Evolutionary conservation across 2,888 invertebrate genomes (phyloP).

Genomic region (Drosophila cognata): DNA sequence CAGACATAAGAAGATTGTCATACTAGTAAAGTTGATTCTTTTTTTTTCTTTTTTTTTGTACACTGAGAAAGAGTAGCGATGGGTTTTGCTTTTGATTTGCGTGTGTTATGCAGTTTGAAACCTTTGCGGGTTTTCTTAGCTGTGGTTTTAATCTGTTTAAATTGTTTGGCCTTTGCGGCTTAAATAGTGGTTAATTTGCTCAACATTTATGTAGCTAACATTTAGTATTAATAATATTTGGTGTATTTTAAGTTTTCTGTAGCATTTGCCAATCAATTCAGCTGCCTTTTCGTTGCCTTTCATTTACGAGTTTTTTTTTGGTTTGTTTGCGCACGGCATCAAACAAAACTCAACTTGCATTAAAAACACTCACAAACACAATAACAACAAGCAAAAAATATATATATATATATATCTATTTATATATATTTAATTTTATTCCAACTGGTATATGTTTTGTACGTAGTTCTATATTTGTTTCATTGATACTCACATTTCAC

Average conservation of each 20-base stretch:
- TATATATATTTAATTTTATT: conserved; percentile 11
- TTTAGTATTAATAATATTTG: conserved; percentile 26
- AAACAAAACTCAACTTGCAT: conserved; percentile 51
- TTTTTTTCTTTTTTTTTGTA: conserved; percentile 19
- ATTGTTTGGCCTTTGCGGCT: conserved; percentile 25
- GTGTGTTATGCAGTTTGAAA: conserved; percentile 46
- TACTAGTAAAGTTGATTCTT: conserved; percentile 47
- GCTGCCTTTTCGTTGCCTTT: conserved; percentile 58
- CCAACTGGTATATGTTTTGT: conserved; percentile 17
- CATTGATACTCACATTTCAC: conserved; percentile 58
- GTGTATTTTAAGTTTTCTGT: conserved; percentile 17
- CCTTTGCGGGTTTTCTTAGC: conserved; percentile 53
- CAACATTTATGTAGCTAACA: conserved; percentile 49
- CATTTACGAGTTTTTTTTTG: conserved; percentile 52
- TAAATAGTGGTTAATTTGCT: conserved; percentile 37
- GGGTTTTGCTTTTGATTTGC: conserved; percentile 18
- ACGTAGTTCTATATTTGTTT: conserved; percentile 27
- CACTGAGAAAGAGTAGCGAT: conserved; percentile 48
- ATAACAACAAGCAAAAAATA: conserved; percentile 53
- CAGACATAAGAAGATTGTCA: conserved; percentile 65
- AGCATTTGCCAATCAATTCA: conserved; percentile 20
- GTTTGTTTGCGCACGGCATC: conserved; percentile 28
- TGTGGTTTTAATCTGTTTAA: conserved; percentile 32
- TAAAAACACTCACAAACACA: conserved; percentile 53
- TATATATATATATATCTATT: conserved; percentile 15